A percentile compares a stretch with the other conserved stretches of the same genome.
Conservation (phyloP, 1,140 invertebrate genomes). For the Protaetia brevitarsis region DNA sequence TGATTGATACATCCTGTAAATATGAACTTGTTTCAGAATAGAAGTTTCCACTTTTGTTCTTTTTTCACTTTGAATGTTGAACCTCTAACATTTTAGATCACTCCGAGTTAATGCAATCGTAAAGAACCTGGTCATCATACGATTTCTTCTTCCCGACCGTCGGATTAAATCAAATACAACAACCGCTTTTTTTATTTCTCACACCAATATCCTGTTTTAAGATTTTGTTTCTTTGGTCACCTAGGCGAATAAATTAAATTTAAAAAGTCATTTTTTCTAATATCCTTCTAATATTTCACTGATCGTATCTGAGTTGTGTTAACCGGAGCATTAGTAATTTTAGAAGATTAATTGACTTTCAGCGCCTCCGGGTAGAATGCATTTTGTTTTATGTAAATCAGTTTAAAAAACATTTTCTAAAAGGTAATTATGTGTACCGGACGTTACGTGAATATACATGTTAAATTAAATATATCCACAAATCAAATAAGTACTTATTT, state of each 20-base stretch:
- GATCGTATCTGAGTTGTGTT: background rate
- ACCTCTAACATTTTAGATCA: background rate
- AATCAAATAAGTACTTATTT: background rate
- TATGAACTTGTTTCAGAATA: background rate
- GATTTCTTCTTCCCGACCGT: background rate
- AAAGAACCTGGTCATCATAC: background rate
- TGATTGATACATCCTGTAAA: conserved; percentile 18
- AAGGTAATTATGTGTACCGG: background rate
- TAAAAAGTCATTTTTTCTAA: conserved; percentile 15
- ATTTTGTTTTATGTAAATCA: conserved; percentile 14
- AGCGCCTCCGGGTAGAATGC: conserved; percentile 9
- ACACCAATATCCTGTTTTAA: conserved; percentile 2
- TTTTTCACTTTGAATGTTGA: background rate
- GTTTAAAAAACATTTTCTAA: background rate
- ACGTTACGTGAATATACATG: background rate
- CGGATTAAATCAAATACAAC: conserved; percentile 5
- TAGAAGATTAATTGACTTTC: background rate
- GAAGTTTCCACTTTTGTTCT: background rate
- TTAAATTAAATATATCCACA: background rate
- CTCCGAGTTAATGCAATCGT: background rate
- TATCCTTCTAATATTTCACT: conserved; percentile 15
- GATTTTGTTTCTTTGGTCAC: background rate
- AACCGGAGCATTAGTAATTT: conserved; percentile 2
- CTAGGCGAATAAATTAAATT: background rate
- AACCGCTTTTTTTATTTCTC: conserved; percentile 5